Evolutionary conservation across 2,797 vertebrate genomes (phyloP).

Genomic region (Eulemur mongoz): DNA sequence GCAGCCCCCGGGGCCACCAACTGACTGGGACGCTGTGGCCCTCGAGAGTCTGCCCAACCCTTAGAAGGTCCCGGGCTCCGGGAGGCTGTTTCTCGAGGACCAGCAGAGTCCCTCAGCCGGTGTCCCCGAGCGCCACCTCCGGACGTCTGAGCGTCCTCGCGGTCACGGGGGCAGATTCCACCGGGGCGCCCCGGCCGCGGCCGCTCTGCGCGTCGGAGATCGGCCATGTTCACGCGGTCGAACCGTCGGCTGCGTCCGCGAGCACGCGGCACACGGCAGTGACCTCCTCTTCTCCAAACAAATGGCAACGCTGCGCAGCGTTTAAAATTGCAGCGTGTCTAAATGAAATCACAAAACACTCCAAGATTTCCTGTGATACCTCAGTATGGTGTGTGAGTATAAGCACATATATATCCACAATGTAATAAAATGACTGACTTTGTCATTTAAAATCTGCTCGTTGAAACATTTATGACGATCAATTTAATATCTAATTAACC

Average conservation of each 20-base stretch:
- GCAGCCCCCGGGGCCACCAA: background rate
- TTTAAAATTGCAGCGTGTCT: conserved; percentile 7
- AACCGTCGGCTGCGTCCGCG: background rate
- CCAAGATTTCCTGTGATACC: background rate
- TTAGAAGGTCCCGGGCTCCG: background rate
- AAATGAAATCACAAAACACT: background rate
- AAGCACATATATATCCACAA: background rate
- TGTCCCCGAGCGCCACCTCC: background rate
- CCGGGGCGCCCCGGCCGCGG: too few species aligned
- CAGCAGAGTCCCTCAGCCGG: background rate
- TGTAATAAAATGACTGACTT: background rate
- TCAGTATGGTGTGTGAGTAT: background rate
- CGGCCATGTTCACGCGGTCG: background rate
- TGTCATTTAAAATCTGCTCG: background rate
- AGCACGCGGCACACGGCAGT: background rate
- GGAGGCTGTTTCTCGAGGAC: background rate
- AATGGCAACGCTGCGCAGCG: background rate
- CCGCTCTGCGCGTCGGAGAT: background rate
- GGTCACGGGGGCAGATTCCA: too few species aligned
- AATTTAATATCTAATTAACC: background rate
- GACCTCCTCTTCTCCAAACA: background rate
- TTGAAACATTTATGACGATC: background rate
- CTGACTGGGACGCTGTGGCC: background rate
- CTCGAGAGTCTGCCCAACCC: background rate
- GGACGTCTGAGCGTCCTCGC: too few species aligned